Evolutionary conservation across 2,113 vertebrate genomes (phyloP).

Genomic region (Platysteira castanea): DNA sequence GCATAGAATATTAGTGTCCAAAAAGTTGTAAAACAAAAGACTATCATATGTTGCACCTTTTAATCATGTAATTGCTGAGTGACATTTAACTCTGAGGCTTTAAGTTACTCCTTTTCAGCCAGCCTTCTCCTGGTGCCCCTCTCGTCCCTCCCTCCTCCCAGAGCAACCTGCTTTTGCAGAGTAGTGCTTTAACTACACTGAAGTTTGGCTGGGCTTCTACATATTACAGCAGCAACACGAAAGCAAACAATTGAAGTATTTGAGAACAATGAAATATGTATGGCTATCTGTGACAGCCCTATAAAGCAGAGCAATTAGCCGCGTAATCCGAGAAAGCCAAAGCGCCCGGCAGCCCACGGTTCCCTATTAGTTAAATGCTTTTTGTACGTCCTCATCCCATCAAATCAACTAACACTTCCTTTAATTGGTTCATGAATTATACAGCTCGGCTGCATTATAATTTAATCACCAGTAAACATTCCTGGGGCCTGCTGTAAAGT

Average conservation of each 20-base stretch:
- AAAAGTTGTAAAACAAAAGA: constrained; percentile 63
- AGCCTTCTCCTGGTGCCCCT: constrained; percentile 24
- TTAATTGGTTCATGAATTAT: constrained; percentile 99
- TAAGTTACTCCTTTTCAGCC: constrained; percentile 65
- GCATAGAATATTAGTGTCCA: constrained; percentile 42
- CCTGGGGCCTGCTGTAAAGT: constrained; percentile 90
- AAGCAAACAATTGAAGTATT: constrained; percentile 96
- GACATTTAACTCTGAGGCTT: constrained; percentile 67
- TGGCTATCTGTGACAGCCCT: constrained; percentile 96
- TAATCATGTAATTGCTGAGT: constrained; percentile 79
- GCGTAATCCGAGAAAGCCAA: constrained; percentile 91
- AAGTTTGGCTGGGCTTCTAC: constrained; percentile 91
- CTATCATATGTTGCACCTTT: constrained; percentile 48
- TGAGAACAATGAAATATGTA: constrained; percentile 99
- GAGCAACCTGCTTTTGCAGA: constrained; percentile 29
- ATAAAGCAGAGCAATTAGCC: constrained; percentile 99
- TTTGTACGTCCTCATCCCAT: constrained; percentile 99
- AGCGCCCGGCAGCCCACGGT: constrained; percentile 80
- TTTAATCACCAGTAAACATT: constrained; percentile 99
- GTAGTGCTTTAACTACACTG: constrained; percentile 87
- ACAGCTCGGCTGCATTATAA: constrained; percentile 96
- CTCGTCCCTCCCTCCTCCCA: background rate
- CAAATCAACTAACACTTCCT: constrained; percentile 99
- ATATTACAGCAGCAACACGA: constrained; percentile 92
- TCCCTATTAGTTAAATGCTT: constrained; percentile 99